Percentiles rank a stretch among this genome's conserved stretches.
phyloP scores from a whole-genome alignment of 2,113 vertebrate genomes.

The Gymnorhina tibicen region DNA sequence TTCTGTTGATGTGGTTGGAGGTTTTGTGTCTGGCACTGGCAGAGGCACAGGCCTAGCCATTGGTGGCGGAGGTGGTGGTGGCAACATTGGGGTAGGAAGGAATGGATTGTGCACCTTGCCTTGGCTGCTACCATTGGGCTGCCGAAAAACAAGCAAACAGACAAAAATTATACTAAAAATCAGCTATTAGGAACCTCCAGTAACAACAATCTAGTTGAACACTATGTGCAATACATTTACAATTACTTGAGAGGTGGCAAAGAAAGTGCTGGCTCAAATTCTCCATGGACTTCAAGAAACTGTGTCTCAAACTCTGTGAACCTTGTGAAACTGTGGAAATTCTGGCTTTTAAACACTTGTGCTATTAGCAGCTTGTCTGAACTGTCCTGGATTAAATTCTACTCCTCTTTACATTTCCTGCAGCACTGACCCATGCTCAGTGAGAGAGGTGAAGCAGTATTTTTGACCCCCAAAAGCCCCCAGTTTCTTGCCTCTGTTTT shows the following conservation, averaged over 20 bases:
- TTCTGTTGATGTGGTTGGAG: constrained; percentile 92
- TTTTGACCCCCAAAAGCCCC: neutral
- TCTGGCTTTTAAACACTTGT: neutral
- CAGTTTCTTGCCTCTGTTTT: neutral
- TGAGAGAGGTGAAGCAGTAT: neutral
- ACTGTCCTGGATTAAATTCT: neutral
- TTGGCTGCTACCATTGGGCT: constrained; percentile 98
- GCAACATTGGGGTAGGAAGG: constrained; percentile 98
- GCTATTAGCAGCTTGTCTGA: neutral
- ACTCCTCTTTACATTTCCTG: neutral
- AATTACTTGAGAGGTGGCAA: neutral
- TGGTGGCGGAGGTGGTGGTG: constrained; percentile 93
- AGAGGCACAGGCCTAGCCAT: constrained; percentile 98
- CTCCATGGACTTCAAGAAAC: neutral
- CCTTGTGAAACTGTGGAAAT: neutral
- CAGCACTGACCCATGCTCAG: neutral
- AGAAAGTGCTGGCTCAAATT: neutral
- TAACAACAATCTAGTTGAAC: constrained; percentile 4
- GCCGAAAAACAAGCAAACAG: constrained; percentile 50
- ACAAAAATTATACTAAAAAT: constrained; percentile 57
- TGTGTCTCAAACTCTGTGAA: neutral
- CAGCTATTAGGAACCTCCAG: constrained; percentile 7
- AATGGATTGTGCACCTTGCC: constrained; percentile 99
- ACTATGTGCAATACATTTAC: neutral
- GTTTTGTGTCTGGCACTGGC: constrained; percentile 96